Base-by-base conservation (phyloP, 2,888 invertebrate species). In the Gastracanthus pulcherrimus region DNA sequence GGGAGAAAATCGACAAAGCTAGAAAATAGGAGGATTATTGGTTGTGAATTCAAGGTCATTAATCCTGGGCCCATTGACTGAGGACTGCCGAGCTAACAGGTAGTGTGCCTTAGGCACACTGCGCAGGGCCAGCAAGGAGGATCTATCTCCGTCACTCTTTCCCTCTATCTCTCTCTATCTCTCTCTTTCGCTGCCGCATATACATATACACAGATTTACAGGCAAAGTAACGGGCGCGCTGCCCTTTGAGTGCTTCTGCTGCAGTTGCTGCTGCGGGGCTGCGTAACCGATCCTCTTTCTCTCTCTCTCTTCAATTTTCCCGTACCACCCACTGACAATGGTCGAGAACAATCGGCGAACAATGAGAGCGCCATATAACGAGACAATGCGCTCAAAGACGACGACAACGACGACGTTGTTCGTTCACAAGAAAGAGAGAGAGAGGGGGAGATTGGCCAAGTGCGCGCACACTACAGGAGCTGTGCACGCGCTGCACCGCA, bases 21-120 rank as follows among this genome's bases (percentile, higher is more conserved):
- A 19, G 67, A 64, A 72, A 62, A 80, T 45, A 36, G 41, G 60
- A 60, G 41, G 45, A 58, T 67, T 80, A 69, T 69, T 67, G 45
- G 13, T 55, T n/a, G 36, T 45, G 51, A 31, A 67, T 60, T 67
- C 55, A 48, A 67, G 74, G 48, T 58, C 66, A 74, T 79, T 79
- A 72, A 74, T 79, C 58, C 66, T 67, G 41, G 19, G 19, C n/a
- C 58, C 55, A 55, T 66, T 67, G 58, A 45, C 58, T n/a, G n/a
- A n/a, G n/a, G n/a, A n/a, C 51, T 13, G 48, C 9, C 16, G 70
- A 62, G 36, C 51, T 48, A 36, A 51, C 64, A 71, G 78, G 71
- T n/a, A n/a, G n/a, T n/a, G n/a, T n/a, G n/a, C n/a, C n/a, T n/a
- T 71, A 71, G 38, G 13, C 45, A n/a, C n/a, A 26, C 19, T 16